Conservation (phyloP, 1,140 invertebrate species). For the Oncopodura yosiiana region DNA sequence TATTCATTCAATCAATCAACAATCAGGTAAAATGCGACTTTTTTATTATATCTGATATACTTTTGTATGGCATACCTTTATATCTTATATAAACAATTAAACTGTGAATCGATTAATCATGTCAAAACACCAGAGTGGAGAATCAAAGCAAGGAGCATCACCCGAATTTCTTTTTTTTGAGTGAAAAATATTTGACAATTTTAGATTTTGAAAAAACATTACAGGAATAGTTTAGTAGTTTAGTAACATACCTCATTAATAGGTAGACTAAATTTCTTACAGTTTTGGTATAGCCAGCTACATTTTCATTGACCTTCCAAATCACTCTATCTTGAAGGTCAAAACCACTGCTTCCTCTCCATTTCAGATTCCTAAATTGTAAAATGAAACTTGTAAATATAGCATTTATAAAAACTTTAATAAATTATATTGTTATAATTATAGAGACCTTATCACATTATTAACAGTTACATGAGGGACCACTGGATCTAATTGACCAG, state of each 20-base stretch:
- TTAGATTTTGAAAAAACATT: too few relatives aligned
- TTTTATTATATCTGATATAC: too few relatives aligned
- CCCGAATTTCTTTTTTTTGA: slow-evolving; percentile 45
- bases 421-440: too few relatives aligned
- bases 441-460: slow-evolving; percentile 43
- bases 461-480: slow-evolving; percentile 41
- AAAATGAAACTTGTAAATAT: too few relatives aligned
- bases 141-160: slow-evolving; percentile 46
- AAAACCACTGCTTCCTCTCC: slow-evolving; percentile 40
- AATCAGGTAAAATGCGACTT: too few relatives aligned
- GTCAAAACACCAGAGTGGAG: slow-evolving; percentile 44
- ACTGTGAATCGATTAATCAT: slow-evolving; percentile 45
- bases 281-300: slow-evolving; percentile 45
- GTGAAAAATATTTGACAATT: too few relatives aligned
- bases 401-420: too few relatives aligned
- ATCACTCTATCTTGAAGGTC: slow-evolving; percentile 38
- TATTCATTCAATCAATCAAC: too few relatives aligned
- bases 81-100: too few relatives aligned
- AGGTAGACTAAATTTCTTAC: slow-evolving; percentile 44
- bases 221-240: too few relatives aligned
- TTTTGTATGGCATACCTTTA: too few relatives aligned
- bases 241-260: too few relatives aligned
- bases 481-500: slow-evolving; percentile 47
- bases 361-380: slow-evolving; percentile 41
- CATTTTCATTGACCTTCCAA: slow-evolving; percentile 43